Percentiles rank a stretch among this genome's conserved stretches.
These are phyloP conservation scores for Erythrocercus mccallii DNA, from an alignment of 2,113 vertebrate genomes.

Conservation along the genomic window DNA sequence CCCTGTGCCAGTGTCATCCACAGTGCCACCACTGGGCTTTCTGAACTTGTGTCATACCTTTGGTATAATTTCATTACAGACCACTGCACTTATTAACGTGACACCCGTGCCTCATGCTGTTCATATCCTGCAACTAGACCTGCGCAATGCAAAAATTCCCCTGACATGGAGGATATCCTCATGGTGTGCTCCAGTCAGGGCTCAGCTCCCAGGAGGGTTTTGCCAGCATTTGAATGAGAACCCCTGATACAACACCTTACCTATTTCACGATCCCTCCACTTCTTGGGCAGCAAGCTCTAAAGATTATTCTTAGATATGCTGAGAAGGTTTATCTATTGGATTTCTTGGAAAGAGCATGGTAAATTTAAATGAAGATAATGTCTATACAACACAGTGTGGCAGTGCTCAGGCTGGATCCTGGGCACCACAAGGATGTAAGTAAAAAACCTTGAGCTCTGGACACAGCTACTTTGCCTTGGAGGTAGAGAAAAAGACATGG, in stretches of 20 bases:
- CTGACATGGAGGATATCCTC: background rate
- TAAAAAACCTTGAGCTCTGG: background rate
- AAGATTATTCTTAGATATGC: background rate
- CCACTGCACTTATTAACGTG: background rate
- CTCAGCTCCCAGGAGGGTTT: background rate
- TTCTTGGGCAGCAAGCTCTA: background rate
- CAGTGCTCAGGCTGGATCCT: background rate
- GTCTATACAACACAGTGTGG: background rate
- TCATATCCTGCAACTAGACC: background rate
- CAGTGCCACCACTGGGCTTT: background rate
- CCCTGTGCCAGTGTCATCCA: background rate
- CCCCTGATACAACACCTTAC: background rate
- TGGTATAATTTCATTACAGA: background rate
- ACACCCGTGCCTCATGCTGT: background rate
- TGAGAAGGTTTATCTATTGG: background rate
- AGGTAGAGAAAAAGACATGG: background rate
- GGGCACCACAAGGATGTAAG: background rate
- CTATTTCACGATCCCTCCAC: background rate
- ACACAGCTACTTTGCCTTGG: background rate
- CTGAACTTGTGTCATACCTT: background rate
- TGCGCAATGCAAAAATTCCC: background rate
- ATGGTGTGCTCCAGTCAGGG: rapidly evolving
- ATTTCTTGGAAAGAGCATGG: background rate
- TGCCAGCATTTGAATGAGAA: background rate
- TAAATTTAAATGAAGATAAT: background rate